These are phyloP conservation scores for Thaumatotibia leucotreta DNA, from an alignment of 1,140 invertebrate species.

Conservation along the genomic window DNA sequence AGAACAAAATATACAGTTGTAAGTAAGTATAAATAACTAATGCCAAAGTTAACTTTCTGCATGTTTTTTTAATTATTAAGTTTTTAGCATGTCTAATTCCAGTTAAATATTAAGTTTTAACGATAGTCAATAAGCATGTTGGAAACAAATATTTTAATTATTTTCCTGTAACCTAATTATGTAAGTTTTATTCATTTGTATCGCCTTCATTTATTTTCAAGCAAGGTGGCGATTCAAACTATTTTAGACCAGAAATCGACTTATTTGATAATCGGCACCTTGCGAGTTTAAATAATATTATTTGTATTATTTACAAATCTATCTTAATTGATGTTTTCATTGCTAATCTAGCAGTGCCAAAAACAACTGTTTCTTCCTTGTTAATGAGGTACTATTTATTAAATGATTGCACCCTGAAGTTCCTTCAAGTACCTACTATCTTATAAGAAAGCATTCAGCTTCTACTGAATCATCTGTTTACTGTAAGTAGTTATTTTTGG, in stretches of 20 bases:
- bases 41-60: conserved; percentile 5
- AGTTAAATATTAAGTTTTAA: background rate
- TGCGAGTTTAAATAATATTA: conserved; percentile 16
- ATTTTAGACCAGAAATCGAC: conserved; percentile 42
- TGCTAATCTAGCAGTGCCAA: background rate
- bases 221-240: conserved; percentile 46
- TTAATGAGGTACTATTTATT: background rate
- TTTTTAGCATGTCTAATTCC: no score
- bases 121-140: background rate
- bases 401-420: background rate
- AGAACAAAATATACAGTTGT: background rate
- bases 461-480: background rate
- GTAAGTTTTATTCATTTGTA: background rate
- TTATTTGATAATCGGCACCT: conserved; percentile 45
- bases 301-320: background rate
- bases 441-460: background rate
- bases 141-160: background rate
- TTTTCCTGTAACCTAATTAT: no score
- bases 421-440: background rate
- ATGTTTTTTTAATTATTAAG: conserved; percentile 5
- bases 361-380: background rate
- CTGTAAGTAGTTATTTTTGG: background rate
- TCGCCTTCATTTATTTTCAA: conserved; percentile 1
- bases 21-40: background rate
- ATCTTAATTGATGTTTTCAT: background rate